phyloP scores from a whole-genome alignment of 2,797 vertebrate species.

The Danio albolineatus region DNA sequence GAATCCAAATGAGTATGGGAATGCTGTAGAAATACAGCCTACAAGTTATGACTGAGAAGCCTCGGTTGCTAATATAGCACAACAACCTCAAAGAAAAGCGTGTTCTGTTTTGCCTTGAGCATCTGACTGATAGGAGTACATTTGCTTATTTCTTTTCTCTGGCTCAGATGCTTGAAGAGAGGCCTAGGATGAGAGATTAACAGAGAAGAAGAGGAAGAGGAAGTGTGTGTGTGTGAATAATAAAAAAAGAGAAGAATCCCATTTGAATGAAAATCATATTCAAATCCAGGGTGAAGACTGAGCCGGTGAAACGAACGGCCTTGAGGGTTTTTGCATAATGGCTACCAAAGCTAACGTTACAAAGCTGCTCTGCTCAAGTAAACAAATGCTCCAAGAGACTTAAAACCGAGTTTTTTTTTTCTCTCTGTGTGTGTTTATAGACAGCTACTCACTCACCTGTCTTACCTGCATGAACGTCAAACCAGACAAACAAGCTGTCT shows the following conservation, averaged over 20 bases:
- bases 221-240: neutral
- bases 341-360: conserved; percentile 41
- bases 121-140: conserved; percentile 34
- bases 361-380: conserved; percentile 28
- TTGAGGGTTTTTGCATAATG: conserved; percentile 38
- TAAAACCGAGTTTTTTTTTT: neutral
- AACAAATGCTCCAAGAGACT: conserved; percentile 41
- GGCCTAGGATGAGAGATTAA: neutral
- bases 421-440: conserved; percentile 35
- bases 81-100: conserved; percentile 1
- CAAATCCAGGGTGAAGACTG: conserved; percentile 37
- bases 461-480: conserved; percentile 7
- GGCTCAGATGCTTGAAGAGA: conserved; percentile 33
- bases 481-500: conserved; percentile 7
- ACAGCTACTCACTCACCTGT: conserved; percentile 38
- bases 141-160: conserved; percentile 30
- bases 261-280: conserved; percentile 55
- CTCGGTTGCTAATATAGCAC: conserved; percentile 27
- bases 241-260: conserved; percentile 5
- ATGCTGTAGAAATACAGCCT: neutral
- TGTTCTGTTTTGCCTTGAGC: conserved; percentile 36
- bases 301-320: conserved; percentile 30
- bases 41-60: conserved; percentile 32
- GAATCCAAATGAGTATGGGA: conserved; percentile 42
- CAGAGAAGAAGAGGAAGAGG: neutral